Conservation (phyloP, 2,113 vertebrate species). For the Eretmochelys imbricata region DNA sequence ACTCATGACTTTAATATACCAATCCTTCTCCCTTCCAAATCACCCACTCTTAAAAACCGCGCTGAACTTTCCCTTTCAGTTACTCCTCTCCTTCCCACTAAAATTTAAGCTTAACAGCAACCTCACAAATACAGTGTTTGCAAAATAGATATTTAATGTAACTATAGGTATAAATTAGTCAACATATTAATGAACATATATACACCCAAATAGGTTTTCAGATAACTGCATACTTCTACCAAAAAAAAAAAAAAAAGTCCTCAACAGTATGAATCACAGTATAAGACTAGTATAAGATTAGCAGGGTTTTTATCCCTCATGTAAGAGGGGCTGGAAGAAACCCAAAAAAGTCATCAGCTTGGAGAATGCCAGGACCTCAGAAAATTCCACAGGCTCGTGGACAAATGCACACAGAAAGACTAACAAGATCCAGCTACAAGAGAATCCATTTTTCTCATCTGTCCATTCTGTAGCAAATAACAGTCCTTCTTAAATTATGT, state of each 20-base stretch:
- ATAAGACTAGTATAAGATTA: slow-evolving; percentile 25
- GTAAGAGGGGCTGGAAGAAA: slow-evolving; percentile 49
- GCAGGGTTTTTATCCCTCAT: slow-evolving; percentile 26
- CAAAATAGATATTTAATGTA: not conserved
- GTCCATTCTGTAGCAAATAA: slow-evolving; percentile 29
- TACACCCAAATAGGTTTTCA: not conserved
- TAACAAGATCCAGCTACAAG: slow-evolving; percentile 40
- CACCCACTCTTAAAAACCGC: not conserved
- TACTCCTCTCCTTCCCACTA: not conserved
- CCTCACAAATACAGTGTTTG: not conserved
- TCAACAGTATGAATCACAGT: not conserved
- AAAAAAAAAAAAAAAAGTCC: not conserved
- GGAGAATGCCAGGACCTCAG: slow-evolving; percentile 65
- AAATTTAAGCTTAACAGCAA: not conserved
- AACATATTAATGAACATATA: not conserved
- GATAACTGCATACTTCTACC: slow-evolving; percentile 21
- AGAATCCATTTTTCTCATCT: slow-evolving; percentile 34
- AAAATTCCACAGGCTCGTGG: slow-evolving; percentile 69
- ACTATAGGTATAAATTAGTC: not conserved
- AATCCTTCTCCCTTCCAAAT: slow-evolving; percentile 25
- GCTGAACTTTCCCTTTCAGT: not conserved
- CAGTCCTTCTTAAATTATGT: slow-evolving; percentile 13
- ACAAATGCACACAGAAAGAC: slow-evolving; percentile 67
- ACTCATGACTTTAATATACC: slow-evolving; percentile 34
- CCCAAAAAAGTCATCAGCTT: slow-evolving; percentile 56